Evolutionary conservation across 2,888 invertebrate genomes (phyloP), one percentile per base, ranked within the genome.

Genomic region (Molanna angustata): DNA sequence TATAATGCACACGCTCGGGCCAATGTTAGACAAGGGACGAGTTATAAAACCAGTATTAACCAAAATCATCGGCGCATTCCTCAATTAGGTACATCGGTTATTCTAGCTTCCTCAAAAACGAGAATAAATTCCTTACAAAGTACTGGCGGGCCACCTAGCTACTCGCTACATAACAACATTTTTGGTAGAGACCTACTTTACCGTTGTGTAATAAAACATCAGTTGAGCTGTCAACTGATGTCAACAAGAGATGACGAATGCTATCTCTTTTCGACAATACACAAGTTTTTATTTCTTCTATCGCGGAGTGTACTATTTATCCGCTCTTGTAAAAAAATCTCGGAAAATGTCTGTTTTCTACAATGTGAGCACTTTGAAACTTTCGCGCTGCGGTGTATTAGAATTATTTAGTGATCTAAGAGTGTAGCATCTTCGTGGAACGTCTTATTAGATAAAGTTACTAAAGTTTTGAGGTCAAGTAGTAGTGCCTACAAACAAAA

Each of bases 171-270:
- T 44, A 33, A 33, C 50, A 43, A 43, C 43, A 42, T 42, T 40
- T 46, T n/a, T 47, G 27, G 46, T 49, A 45, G 49, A 47, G 54
- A 50, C 54, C 54, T 50, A 56, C 49, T 52, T 56, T 56, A 56
- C 55, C 50, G 55, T 58, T 56, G 58, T 52, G 52, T 52, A 52
- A 52, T 53, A 56, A 47, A 56, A 53, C 42, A 51, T 41, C 33
- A 41, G 22, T 41, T 14, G 21, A 37, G 54, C 49, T 49, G 49
- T 54, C 45, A 45, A 45, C 49, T 27, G 54, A 54, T 54, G 54
- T 54, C 50, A 54, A 54, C 54, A 54, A 50, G 50, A 54, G 46
- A 54, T 54, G 54, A 50, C 54, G 54, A 50, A 50, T 50, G 54
- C 50, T 54, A 46, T 54, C 54, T 54, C 54, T 54, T 45, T 54